Base-by-base conservation (phyloP, 2,888 invertebrate genomes). In the Heliconius ismenius region DNA sequence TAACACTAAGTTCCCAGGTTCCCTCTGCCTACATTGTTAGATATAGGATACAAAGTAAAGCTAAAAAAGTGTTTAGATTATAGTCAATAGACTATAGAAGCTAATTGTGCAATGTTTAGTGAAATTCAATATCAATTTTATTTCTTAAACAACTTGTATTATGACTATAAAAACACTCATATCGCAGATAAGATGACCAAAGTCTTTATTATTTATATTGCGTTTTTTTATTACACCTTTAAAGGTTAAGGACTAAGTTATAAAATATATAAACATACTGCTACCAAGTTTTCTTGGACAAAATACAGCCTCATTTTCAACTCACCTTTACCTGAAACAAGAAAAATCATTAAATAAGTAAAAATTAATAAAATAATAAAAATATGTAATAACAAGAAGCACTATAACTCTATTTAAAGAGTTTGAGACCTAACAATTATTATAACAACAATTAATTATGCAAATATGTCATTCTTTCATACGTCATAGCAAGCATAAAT, bases 291-390 rank as follows among this genome's bases (percentile, higher is more conserved):
- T 7, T 15, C 15, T 58, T 36, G 11, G 4, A 1, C n/a, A 9
- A 58, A 32, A n/a, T n/a, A 4, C 32, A 11, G 7, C 54, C 13
- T 28, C 28, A 28, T 11, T n/a, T 54, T 2, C 3, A 62, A 77
- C 91, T 91, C 89, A 93, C 92, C 92, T 93, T 92, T 92, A 90
- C 93, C 93, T 93, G 91, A 74, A 89, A 92, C 83, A 83, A 83
- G 84, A 82, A 77, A 67, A 43, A 26, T 6, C 58, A 68, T 58
- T 21, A 15, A 74, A 76, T 76, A 79, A 72, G 28, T 28, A 28
- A 28, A 28, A 28, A 6, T 28, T 28, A 28, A 28, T 28, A 28
- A 28, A 28, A 28, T 28, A 28, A 0, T 28, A 0, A 4, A 28
- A 28, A 28, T 28, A 6, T 26, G 70, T 62, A 58, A 18, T 24